Evolutionary conservation across 2,113 vertebrate genomes (phyloP).

Genomic region (Triplophysa tibetana): DNA sequence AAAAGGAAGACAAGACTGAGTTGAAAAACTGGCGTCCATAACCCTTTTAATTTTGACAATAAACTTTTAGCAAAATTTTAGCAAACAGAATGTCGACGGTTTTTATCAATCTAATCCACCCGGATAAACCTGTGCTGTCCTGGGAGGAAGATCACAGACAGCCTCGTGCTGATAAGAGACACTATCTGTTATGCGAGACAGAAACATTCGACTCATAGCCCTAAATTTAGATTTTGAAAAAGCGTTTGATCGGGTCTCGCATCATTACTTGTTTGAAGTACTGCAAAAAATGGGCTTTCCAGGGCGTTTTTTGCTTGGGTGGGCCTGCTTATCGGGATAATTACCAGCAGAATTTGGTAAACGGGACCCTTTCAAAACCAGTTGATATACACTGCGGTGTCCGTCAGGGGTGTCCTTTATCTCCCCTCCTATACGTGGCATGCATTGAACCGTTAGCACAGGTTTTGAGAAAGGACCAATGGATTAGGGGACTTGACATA

Average conservation of each 20-base stretch:
- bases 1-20: no score
- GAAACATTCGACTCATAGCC: no score
- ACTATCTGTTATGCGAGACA: no score
- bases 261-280: neutral
- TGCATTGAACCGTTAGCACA: conserved; percentile 33
- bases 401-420: neutral
- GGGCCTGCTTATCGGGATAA: no score
- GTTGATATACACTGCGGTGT: neutral
- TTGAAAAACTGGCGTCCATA: conserved; percentile 12
- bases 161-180: neutral
- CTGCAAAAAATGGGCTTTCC: neutral
- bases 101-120: conserved; percentile 53
- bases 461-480: conserved; percentile 38
- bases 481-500: conserved; percentile 10
- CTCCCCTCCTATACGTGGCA: no score
- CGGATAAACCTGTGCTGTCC: conserved; percentile 43
- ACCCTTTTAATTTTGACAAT: conserved; percentile 37
- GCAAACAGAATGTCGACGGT: fast-evolving
- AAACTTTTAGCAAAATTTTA: conserved; percentile 47
- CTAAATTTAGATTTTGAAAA: no score
- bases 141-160: conserved; percentile 45
- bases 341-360: neutral
- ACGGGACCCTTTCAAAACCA: neutral
- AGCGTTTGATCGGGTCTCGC: no score
- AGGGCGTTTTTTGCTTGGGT: no score